Evolutionary conservation across 2,888 invertebrate genomes (phyloP), one percentile per base, ranked within the genome.

Genomic region (Pogonocherus hispidulus): DNA sequence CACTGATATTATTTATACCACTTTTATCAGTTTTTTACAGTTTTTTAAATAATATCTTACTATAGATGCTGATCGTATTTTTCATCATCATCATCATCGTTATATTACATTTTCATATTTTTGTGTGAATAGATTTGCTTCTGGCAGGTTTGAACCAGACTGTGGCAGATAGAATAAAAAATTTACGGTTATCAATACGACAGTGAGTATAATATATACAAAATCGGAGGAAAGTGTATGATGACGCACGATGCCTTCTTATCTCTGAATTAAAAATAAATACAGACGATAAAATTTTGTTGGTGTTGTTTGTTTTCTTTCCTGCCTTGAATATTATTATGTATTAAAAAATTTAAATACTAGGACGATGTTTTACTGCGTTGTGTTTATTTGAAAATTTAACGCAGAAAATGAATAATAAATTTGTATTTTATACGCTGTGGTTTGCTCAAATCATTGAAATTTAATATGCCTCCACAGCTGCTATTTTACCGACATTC

Each of bases 231-330:
- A 55, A 37, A 55, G 41, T 41, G 41, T 27, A n/a, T n/a, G 32
- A 27, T 27, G 55, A 20, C 37, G 18, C 37, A 20, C 55, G 37
- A 41, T 41, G 23, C 6, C 55, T 55, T 20, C 35, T 55, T 55
- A 55, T 55, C 52, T 27, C n/a, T 4, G 37, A 55, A 55, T 55
- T 55, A 55, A 55, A 55, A 55, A 55, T 55, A 55, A 55, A 41
- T 41, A 41, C 35, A 55, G 52, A 52, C 52, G 41, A 55, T 55
- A 55, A 41, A 14, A 2, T 35, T 54, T 35, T 41, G 19, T 6
- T 35, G 32, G 19, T 35, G 32, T 18, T 27, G 18, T 54, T 54
- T 54, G 27, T 27, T 35, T 54, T 27, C 52, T 19, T 52, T 16
- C 3, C 8, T 16, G 52, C 19, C 18, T 14, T 3, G 8, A 11